Evolutionary conservation across 2,113 vertebrate genomes (phyloP).

Genomic region (Notothenia rossii): DNA sequence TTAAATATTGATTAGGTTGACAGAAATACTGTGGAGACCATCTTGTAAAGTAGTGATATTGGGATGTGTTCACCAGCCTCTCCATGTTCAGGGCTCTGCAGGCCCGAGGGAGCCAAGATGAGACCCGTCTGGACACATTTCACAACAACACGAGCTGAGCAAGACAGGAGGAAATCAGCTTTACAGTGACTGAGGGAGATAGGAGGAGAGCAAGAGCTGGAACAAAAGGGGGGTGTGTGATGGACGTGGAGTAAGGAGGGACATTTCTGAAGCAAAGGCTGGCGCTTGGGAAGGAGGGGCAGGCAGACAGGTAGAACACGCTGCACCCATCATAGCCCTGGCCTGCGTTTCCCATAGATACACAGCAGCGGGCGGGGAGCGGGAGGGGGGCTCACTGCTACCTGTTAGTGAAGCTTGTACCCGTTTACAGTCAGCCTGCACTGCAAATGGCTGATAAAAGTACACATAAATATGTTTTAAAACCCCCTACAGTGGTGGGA

Average conservation of each 20-base stretch:
- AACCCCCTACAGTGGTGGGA: no score
- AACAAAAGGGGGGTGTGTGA: neutral
- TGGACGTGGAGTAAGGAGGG: conserved; percentile 15
- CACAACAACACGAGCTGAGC: conserved; percentile 63
- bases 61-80: conserved; percentile 21
- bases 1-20: neutral
- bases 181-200: conserved; percentile 26
- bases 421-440: conserved; percentile 15
- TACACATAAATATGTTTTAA: conserved; percentile 10
- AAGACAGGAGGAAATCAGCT: conserved; percentile 47
- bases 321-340: conserved; percentile 66
- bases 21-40: neutral
- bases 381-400: conserved; percentile 38
- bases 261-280: conserved; percentile 40
- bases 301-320: conserved; percentile 64
- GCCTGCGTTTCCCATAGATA: conserved; percentile 60
- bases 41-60: neutral
- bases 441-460: conserved; percentile 17
- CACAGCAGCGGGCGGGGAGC: conserved; percentile 14
- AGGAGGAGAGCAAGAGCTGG: conserved; percentile 18
- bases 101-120: conserved; percentile 17
- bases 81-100: conserved; percentile 34
- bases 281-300: conserved; percentile 35
- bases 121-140: conserved; percentile 30
- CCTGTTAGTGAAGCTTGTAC: conserved; percentile 20